phyloP scores from a whole-genome alignment of 2,797 vertebrate species.

The Garrulus glandarius region DNA sequence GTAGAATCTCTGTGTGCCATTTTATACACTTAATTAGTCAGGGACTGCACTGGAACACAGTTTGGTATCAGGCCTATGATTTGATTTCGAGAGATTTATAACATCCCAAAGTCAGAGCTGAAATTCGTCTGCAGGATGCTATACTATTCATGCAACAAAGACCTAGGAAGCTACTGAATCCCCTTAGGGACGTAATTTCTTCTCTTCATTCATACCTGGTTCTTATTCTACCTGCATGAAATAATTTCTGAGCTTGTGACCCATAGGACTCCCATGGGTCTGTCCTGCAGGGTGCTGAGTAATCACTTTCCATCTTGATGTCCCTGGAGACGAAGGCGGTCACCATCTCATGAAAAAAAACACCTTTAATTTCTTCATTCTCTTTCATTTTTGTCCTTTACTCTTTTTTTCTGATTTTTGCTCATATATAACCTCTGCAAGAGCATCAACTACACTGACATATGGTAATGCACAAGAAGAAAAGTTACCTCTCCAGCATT shows the following conservation, averaged over 20 bases:
- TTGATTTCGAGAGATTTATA: neutral
- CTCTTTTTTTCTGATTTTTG: neutral
- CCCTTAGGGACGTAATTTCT: neutral
- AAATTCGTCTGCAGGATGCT: neutral
- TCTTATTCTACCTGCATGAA: neutral
- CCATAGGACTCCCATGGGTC: neutral
- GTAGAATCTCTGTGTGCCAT: neutral
- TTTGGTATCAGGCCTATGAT: neutral
- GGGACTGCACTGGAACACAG: neutral
- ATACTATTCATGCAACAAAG: neutral
- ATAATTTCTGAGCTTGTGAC: neutral
- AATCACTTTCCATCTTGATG: neutral
- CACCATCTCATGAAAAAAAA: neutral
- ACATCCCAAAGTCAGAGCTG: neutral
- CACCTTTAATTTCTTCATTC: neutral
- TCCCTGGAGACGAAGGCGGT: neutral
- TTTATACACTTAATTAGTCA: neutral
- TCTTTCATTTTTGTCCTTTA: slow-evolving; percentile 1
- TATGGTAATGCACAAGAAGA: neutral
- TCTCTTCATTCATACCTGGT: neutral
- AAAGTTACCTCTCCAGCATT: slow-evolving; percentile 27
- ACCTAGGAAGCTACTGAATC: neutral
- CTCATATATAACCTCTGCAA: neutral
- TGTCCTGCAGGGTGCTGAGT: neutral
- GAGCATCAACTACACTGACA: neutral